Evolutionary conservation across 64 coral and sea anemone genomes (phyloP).

Genomic region (Acropora tenuis): DNA sequence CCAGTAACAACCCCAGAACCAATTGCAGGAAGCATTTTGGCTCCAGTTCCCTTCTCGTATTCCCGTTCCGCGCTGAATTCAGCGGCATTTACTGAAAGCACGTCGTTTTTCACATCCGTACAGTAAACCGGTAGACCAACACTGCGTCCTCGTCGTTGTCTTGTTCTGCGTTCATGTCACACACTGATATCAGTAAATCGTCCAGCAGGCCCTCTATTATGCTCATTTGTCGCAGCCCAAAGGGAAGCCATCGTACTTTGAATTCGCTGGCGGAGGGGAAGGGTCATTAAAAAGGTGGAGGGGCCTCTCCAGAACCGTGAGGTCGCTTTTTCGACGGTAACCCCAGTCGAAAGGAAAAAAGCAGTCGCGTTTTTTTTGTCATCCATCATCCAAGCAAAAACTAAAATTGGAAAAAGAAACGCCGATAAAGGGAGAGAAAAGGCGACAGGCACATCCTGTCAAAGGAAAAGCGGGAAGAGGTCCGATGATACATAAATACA

Average conservation of each 20-base stretch:
- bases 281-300: background rate
- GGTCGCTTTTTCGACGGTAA: background rate
- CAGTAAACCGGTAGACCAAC: background rate
- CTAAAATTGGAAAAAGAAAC: background rate
- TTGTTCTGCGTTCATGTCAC: background rate
- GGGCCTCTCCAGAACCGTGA: background rate
- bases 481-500: background rate
- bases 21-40: no score
- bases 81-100: background rate
- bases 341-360: slow-evolving; percentile 1
- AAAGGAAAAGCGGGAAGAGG: slow-evolving; percentile 1
- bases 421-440: background rate
- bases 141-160: background rate
- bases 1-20: no score
- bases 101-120: background rate
- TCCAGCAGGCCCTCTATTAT: background rate
- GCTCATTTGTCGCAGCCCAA: background rate
- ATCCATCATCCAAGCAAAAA: background rate
- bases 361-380: background rate
- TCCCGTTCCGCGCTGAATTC: background rate
- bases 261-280: background rate
- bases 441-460: background rate
- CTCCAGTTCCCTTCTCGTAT: background rate
- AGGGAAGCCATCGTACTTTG: background rate
- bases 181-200: slow-evolving; percentile 1